Evolutionary conservation across 2,888 invertebrate species (phyloP), one percentile per base, ranked within the genome.

Genomic region (Andrena camellia): DNA sequence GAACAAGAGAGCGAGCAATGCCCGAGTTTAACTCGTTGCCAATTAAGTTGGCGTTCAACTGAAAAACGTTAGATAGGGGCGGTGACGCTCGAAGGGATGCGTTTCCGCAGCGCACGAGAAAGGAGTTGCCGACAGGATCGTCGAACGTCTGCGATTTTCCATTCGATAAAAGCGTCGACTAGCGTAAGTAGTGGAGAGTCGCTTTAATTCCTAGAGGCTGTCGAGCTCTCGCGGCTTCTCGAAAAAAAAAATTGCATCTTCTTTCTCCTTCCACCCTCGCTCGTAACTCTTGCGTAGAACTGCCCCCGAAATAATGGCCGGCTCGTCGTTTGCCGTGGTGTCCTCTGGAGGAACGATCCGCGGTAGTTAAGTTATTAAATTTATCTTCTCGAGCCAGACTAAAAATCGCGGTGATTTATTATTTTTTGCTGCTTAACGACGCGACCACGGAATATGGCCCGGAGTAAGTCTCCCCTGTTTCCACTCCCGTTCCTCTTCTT

Each of bases 361-460:
- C 88, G 85, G 91, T 86, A 90, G 92, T 91, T 91, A 90, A 91
- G 90, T 93, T 92, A 92, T 93, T 92, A 91, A 93, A 93, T 93
- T 92, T 93, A 93, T 93, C 91, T 92, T 86, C 83, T 80, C 85
- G 75, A 74, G 83, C 74, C 84, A 75, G 88, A 84, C 78, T 89
- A 88, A 90, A 92, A 92, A 92, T 92, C 89, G 83, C 77, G 87
- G 89, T 91, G 92, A 93, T 93, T 93, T 93, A 93, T 93, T 90
- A 90, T 92, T 91, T 91, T 92, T 91, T 91, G 86, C 90, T 90
- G 92, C 92, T 91, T 93, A 93, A 93, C 93, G 93, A 93, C 88
- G 92, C 92, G 91, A 90, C 89, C 87, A 89, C 86, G 89, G 92
- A 93, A 92, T 92, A 93, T 91, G 92, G 87, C 85, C 86, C 87